Percentiles rank a stretch among this genome's conserved stretches.
Evolutionary conservation across 64 coral and sea anemone genomes (phyloP).

Genomic region (Porites lutea): DNA sequence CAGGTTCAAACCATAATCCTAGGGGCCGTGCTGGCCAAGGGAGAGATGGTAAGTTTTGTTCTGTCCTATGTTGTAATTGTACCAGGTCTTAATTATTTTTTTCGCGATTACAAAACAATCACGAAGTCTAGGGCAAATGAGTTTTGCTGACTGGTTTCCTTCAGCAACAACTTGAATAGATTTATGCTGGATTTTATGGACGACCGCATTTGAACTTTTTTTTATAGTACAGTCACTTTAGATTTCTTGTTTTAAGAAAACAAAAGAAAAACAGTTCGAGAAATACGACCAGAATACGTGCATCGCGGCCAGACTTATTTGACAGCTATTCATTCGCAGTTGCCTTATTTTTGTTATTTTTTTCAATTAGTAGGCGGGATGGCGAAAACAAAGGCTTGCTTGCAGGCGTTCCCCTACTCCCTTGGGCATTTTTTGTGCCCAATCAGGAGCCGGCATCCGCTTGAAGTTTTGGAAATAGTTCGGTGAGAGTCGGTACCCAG

Average conservation of each 20-base stretch:
- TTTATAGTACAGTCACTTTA: background rate
- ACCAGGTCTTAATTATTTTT: background rate
- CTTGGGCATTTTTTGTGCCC: too few relatives aligned
- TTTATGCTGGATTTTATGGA: too few relatives aligned
- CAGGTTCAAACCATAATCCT: background rate
- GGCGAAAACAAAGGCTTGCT: conserved; percentile 3
- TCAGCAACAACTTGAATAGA: too few relatives aligned
- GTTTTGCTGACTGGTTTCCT: too few relatives aligned
- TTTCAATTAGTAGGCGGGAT: conserved; percentile 12
- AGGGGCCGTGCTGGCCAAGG: background rate
- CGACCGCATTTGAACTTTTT: background rate
- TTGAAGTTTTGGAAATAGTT: too few relatives aligned
- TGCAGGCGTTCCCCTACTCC: too few relatives aligned
- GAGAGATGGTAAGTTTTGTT: conserved; percentile 6
- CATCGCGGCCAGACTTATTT: background rate
- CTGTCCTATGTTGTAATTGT: conserved; percentile 13
- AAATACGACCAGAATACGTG: too few relatives aligned
- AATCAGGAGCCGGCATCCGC: too few relatives aligned
- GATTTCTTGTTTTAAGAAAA: too few relatives aligned
- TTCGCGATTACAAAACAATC: background rate
- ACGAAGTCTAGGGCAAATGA: background rate
- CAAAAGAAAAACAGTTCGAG: too few relatives aligned
- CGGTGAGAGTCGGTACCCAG: too few relatives aligned
- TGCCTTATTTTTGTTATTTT: background rate
- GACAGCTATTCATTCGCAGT: too few relatives aligned